Conservation (phyloP, 1,140 invertebrate genomes). For the Caenorhabditis elegans region DNA sequence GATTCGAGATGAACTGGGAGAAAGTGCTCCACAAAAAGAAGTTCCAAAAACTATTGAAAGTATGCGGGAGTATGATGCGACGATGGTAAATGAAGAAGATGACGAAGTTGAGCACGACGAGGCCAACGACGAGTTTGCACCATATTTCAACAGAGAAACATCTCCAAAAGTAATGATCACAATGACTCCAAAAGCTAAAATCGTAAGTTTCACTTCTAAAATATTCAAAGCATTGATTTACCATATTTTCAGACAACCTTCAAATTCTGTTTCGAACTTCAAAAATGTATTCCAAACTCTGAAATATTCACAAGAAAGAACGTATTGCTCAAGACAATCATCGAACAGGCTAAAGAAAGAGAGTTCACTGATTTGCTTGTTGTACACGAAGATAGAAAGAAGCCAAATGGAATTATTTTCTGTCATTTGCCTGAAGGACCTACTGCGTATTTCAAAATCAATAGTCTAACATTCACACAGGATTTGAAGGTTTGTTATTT, state of each 20-base stretch:
- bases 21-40: conserved; percentile 72
- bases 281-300: conserved; percentile 87
- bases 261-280: conserved; percentile 87
- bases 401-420: conserved; percentile 86
- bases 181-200: conserved; percentile 84
- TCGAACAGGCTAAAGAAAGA: conserved; percentile 77
- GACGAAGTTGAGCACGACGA: conserved; percentile 74
- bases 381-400: conserved; percentile 86
- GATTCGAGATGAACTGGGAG: conserved; percentile 59
- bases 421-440: conserved; percentile 92
- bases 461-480: conserved; percentile 69
- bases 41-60: conserved; percentile 89
- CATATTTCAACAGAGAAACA: conserved; percentile 82
- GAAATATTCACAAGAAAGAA: conserved; percentile 77
- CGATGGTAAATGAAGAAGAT: conserved; percentile 78
- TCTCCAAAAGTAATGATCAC: conserved; percentile 93
- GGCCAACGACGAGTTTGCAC: conserved; percentile 81
- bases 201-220: conserved; percentile 68
- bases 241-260: conserved; percentile 77
- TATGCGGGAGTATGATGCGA: conserved; percentile 86
- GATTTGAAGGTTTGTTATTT: conserved; percentile 68
- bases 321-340: conserved; percentile 88
- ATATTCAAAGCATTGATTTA: background rate
- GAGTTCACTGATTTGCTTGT: conserved; percentile 87
- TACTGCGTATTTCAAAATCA: conserved; percentile 79